Conservation (phyloP, 1,140 invertebrate species). For the fruit fly (Drosophila melanogaster) region DNA sequence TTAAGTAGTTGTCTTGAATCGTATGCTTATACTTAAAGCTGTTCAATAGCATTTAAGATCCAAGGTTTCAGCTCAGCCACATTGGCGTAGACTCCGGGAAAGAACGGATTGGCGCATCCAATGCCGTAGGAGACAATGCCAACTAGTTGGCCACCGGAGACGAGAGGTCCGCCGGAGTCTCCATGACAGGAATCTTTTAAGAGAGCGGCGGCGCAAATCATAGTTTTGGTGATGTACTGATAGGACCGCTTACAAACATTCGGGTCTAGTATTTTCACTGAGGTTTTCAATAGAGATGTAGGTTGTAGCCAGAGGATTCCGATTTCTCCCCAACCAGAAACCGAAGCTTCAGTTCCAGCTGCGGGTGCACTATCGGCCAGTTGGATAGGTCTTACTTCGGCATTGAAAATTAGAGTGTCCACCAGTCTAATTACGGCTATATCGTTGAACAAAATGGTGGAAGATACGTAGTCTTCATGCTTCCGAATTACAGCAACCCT, state of each 20-base stretch:
- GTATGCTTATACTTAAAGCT: background rate
- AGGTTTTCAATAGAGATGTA: background rate
- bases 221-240: background rate
- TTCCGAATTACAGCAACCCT: background rate
- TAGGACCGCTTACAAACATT: background rate
- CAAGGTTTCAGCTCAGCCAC: conserved; percentile 80
- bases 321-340: background rate
- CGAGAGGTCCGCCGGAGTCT: conserved; percentile 85
- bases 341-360: conserved; percentile 33
- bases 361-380: conserved; percentile 10
- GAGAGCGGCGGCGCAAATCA: conserved; percentile 78
- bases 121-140: conserved; percentile 87
- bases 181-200: conserved; percentile 9
- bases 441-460: conserved; percentile 28
- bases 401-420: background rate
- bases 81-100: conserved; percentile 85
- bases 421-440: conserved; percentile 49
- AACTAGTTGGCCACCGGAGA: conserved; percentile 59
- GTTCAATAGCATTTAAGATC: conserved; percentile 38
- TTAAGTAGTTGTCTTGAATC: no score
- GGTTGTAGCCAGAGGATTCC: accelerated
- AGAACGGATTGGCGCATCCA: conserved; percentile 83
- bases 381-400: conserved; percentile 13
- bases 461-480: background rate
- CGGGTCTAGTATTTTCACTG: background rate